Conservation (phyloP, 2,797 vertebrate genomes). For the Setipinna tenuifilis region DNA sequence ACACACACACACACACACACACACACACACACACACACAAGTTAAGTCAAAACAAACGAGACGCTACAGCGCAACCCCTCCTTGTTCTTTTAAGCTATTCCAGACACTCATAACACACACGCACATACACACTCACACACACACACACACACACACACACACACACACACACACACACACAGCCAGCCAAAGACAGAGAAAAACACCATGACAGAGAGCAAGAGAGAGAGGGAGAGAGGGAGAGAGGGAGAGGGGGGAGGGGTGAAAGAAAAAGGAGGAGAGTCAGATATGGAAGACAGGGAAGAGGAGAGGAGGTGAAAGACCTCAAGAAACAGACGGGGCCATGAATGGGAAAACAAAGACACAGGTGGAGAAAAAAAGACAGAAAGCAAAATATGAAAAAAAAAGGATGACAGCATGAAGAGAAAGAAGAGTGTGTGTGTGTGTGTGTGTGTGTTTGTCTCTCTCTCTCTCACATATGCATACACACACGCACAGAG, state of each 20-base stretch:
- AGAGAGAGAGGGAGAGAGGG: neutral
- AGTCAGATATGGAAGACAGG: neutral
- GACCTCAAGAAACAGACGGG: too few relatives aligned
- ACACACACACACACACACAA: neutral
- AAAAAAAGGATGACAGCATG: too few relatives aligned
- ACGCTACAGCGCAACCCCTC: neutral
- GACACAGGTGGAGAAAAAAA: too few relatives aligned
- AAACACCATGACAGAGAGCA: neutral
- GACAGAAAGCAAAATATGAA: too few relatives aligned
- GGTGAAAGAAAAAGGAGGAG: neutral
- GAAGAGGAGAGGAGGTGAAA: too few relatives aligned
- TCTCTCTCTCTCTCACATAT: too few relatives aligned
- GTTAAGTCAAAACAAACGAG: constrained; percentile 9
- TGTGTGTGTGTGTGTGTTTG: too few relatives aligned
- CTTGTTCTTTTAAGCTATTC: neutral
- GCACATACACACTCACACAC: neutral
- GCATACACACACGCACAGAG: too few relatives aligned
- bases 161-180: neutral
- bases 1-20: neutral
- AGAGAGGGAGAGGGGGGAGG: neutral
- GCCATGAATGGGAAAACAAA: too few relatives aligned
- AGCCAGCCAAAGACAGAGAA: neutral
- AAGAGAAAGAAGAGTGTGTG: too few relatives aligned
- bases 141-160: neutral
- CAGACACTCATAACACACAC: neutral